Evolutionary conservation across 1,140 invertebrate genomes (phyloP).

Genomic region (Neuroterus valhalla): DNA sequence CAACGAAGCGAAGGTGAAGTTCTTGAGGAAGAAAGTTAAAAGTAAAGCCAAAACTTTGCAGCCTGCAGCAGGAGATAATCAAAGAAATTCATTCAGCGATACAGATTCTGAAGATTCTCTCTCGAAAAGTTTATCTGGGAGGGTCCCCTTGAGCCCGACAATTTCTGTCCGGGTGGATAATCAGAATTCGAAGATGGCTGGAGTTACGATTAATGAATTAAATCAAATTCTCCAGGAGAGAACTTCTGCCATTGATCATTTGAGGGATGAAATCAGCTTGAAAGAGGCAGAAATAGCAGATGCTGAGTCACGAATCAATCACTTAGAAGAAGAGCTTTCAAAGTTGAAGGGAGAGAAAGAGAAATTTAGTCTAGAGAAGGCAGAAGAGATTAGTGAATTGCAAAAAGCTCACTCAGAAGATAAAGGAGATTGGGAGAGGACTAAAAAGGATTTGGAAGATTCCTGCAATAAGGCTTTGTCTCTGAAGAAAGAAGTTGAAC

Average conservation of each 20-base stretch:
- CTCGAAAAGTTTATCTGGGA: not conserved
- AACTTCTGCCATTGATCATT: slow-evolving; percentile 52
- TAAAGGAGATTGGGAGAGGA: slow-evolving; percentile 50
- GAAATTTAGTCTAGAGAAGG: slow-evolving; percentile 45
- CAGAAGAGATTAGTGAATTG: slow-evolving; percentile 48
- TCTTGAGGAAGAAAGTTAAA: slow-evolving; percentile 37
- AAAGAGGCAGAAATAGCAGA: slow-evolving; percentile 52
- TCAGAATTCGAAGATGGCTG: not conserved
- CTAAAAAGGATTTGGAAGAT: slow-evolving; percentile 56
- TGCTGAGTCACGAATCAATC: slow-evolving; percentile 38
- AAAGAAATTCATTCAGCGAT: slow-evolving; percentile 25
- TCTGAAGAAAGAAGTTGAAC: slow-evolving; percentile 58
- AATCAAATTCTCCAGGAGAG: slow-evolving; percentile 63
- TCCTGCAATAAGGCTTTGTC: slow-evolving; percentile 42
- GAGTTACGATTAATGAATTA: slow-evolving; percentile 56
- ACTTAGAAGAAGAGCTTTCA: slow-evolving; percentile 48
- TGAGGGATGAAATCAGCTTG: slow-evolving; percentile 55
- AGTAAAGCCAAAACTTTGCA: slow-evolving; percentile 38
- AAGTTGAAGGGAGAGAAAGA: slow-evolving; percentile 49
- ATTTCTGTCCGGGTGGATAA: not conserved
- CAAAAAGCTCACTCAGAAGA: slow-evolving; percentile 46
- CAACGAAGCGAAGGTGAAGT: slow-evolving; percentile 34
- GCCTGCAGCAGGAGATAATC: slow-evolving; percentile 37
- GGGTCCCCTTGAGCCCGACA: not conserved
- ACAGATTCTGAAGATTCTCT: slow-evolving; percentile 40